These are phyloP conservation scores for Sarcophilus harrisii DNA, from an alignment of 2,797 vertebrate species.

Conservation along the genomic window DNA sequence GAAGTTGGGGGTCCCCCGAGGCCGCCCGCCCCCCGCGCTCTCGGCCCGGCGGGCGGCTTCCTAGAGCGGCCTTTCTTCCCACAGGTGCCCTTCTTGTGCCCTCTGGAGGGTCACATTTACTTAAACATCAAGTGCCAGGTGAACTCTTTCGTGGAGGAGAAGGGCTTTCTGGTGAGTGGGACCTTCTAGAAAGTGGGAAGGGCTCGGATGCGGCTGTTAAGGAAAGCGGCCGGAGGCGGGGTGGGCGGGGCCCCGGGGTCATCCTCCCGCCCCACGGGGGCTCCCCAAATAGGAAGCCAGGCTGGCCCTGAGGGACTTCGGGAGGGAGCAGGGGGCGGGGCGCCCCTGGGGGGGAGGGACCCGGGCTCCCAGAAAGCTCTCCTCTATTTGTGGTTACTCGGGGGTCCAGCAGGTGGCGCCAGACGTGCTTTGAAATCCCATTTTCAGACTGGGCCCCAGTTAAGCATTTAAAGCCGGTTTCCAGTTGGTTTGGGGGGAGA, in stretches of 20 bases:
- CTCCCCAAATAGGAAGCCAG: not conserved
- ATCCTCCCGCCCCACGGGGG: accelerated
- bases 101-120: conserved; percentile 95
- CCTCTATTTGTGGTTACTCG: not conserved
- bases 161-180: conserved; percentile 93
- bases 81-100: conserved; percentile 95
- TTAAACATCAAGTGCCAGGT: conserved; percentile 96
- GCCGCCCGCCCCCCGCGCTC: too few species aligned
- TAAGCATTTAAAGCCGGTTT: not conserved
- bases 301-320: not conserved
- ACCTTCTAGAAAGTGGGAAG: not conserved
- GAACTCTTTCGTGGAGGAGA: conserved; percentile 92
- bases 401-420: conserved; percentile 81
- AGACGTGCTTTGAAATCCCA: conserved; percentile 54
- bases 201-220: not conserved
- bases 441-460: not conserved
- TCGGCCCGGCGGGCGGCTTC: not conserved
- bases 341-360: too few species aligned
- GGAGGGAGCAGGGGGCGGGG: not conserved
- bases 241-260: not conserved
- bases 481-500: not conserved
- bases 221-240: not conserved
- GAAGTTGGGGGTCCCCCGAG: too few species aligned
- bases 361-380: not conserved
- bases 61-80: conserved; percentile 32